These are phyloP conservation scores for Rhynchonycteris naso DNA, from an alignment of 2,797 vertebrate genomes.

Conservation along the genomic window DNA sequence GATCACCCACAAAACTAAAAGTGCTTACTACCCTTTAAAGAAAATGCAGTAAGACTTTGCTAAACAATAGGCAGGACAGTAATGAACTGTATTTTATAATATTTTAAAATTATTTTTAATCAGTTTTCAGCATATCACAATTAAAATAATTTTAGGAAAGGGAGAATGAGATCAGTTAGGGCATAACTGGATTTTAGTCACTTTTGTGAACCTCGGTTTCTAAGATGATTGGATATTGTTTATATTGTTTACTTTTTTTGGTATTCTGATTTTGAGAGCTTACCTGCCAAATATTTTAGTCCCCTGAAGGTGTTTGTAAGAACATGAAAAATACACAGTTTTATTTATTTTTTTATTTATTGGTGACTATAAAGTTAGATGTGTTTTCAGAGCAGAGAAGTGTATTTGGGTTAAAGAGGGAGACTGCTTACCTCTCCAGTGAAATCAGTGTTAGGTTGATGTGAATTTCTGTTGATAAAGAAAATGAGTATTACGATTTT, in stretches of 20 bases:
- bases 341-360: too few relatives aligned
- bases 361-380: neutral
- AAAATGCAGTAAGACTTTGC: neutral
- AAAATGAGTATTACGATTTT: neutral
- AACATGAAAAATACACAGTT: neutral
- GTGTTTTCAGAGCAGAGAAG: neutral
- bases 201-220: conserved; percentile 10
- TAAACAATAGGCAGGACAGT: neutral
- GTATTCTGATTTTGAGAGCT: neutral
- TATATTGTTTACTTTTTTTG: neutral
- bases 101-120: neutral
- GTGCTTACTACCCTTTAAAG: neutral
- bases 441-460: neutral
- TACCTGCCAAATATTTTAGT: neutral
- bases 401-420: neutral
- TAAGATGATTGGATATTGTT: neutral
- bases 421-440: neutral
- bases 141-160: conserved; percentile 33
- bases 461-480: neutral
- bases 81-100: neutral
- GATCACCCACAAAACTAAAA: neutral
- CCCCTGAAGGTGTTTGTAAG: neutral
- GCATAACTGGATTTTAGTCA: neutral
- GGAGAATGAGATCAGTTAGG: neutral
- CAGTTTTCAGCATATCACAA: neutral